Evolutionary conservation across 2,888 invertebrate species (phyloP), one percentile per base, ranked within the genome.

Genomic region (Creontiades dilutus): DNA sequence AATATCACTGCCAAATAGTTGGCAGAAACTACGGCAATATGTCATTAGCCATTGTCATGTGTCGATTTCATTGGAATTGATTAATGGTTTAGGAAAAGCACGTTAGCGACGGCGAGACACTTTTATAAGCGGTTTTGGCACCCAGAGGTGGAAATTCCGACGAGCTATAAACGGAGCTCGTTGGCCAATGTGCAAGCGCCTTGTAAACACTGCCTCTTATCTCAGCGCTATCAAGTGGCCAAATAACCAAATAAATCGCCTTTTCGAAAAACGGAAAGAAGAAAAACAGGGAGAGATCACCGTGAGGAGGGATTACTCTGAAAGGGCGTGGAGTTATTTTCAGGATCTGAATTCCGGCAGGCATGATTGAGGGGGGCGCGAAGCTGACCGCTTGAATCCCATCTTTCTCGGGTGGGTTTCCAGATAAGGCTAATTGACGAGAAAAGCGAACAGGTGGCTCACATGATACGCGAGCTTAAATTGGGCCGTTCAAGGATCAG

Each of bases 11-110:
- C 37, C 7, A 37, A 37, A 37, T 37, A 37, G 37, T 37, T 37
- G 37, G 37, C 37, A 37, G 7, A 7, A 37, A 37, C 37, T 37
- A 37, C 37, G 2, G 7, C 37, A 37, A 37, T 37, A 37, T 37
- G 3, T 37, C 52, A 5, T 57, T 0, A 57, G 0, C n/a, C 16
- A 57, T n/a, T 16, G 7, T n/a, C 57, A n/a, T n/a, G 57, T 68
- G 68, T 13, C 68, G 68, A 68, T 68, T 68, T 37, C 37, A 57
- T 57, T 57, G 13, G 27, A 68, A 27, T 68, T 68, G 68, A 68
- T 68, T 68, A 68, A 61, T 57, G 16, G 16, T 16, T 1, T 57
- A n/a, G 57, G 37, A 7, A n/a, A 7, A 16, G 7, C n/a, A n/a
- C 14, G n/a, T 2, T 7, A 5, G 57, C 68, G 68, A 68, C 13